Evolutionary conservation across 1,140 invertebrate genomes (phyloP), one percentile per base, ranked within the genome.

Genomic region (Drosophila bocki): DNA sequence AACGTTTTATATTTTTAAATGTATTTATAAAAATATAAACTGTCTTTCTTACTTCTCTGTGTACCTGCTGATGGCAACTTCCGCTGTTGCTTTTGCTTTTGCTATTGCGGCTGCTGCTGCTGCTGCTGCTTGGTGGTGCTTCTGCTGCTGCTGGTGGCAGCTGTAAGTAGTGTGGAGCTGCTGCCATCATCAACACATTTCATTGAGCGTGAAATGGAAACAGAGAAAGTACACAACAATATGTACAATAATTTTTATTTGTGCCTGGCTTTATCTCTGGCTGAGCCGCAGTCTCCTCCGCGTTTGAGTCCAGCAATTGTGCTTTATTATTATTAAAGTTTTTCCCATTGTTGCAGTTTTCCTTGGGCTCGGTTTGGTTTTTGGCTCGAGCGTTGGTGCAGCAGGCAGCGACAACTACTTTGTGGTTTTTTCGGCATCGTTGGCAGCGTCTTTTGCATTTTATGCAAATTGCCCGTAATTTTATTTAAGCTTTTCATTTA

Each of bases 141-240:
- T 65, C 56, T 41, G 57, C 39, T 62, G 64, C 53, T 60, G 53
- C 33, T 48, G 65, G 13, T 57, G 56, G 11, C 17, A 41, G 63
- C 56, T 56, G 37, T 58, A 54, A 62, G 64, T 70, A 54, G 59
- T 47, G 78, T 47, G 78, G 42, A 37, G 71, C 26, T 63, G 69
- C 76, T 71, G 69, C 65, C 78, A 79, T 90, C 90, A 91, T 91
- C 90, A 90, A 91, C 76, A 88, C 77, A 91, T 91, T 91, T 90
- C 90, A 91, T 91, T 91, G 82, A 91, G 90, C 90, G 90, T 91
- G 90, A 91, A 91, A 91, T 91, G 85, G 90, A 90, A 91, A 91
- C 90, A 91, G 90, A 91, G 90, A 91, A 91, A 91, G 90, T 91
- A 70, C 67, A 56, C 53, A 56, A 41, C 53, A 68, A 68, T 70